phyloP scores from a whole-genome alignment of 2,797 vertebrate species.

The Hyperoplus immaculatus region DNA sequence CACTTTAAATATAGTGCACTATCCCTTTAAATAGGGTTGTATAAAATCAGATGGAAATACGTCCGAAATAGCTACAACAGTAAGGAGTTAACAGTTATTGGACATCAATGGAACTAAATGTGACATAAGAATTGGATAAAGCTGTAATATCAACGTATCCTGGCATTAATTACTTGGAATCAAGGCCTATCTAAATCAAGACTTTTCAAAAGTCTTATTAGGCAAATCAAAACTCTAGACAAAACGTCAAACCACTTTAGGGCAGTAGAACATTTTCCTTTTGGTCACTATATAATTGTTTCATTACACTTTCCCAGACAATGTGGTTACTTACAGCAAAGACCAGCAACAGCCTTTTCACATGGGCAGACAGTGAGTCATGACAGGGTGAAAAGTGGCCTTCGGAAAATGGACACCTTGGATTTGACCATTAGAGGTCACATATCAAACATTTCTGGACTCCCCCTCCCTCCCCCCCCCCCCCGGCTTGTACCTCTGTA shows the following conservation, averaged over 20 bases:
- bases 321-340: slow-evolving; percentile 12
- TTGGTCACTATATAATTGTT: slow-evolving; percentile 21
- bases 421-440: slow-evolving; percentile 47
- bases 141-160: neutral
- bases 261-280: slow-evolving; percentile 11
- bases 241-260: neutral
- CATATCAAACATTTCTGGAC: slow-evolving; percentile 31
- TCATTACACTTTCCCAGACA: slow-evolving; percentile 11
- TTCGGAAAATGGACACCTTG: slow-evolving; percentile 27
- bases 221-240: neutral
- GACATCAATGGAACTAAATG: neutral
- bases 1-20: too few species aligned
- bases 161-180: neutral
- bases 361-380: slow-evolving; percentile 53
- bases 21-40: too few species aligned
- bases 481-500: slow-evolving; percentile 18
- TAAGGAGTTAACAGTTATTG: neutral
- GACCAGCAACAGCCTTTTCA: slow-evolving; percentile 27
- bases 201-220: slow-evolving; percentile 16
- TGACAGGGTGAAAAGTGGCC: slow-evolving; percentile 31
- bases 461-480: slow-evolving; percentile 34
- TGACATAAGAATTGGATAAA: too few species aligned
- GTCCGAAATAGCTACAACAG: neutral
- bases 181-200: neutral
- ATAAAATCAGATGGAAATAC: too few species aligned